A percentile compares a stretch with the other conserved stretches of the same genome.
phyloP scores from a whole-genome alignment of 2,113 vertebrate genomes.

The Machaerirhynchus nigripectus region DNA sequence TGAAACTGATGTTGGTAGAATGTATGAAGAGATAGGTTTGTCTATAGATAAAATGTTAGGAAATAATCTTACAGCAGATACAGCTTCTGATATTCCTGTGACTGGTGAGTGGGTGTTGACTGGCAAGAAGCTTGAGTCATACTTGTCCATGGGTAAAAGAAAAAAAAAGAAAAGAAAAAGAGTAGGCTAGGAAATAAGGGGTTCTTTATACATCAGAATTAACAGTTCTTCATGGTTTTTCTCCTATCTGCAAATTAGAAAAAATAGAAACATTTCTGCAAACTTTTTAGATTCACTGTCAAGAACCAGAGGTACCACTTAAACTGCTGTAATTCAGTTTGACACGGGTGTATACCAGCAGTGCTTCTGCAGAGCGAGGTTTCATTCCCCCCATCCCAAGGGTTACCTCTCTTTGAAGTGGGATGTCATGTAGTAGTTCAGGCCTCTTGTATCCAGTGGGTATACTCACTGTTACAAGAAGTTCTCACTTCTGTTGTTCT shows the following conservation, averaged over 20 bases:
- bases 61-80: constrained; percentile 12
- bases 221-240: neutral
- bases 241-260: neutral
- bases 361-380: neutral
- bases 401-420: neutral
- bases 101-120: constrained; percentile 53
- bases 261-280: neutral
- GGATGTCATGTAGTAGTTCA: neutral
- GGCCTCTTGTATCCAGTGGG: neutral
- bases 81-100: constrained; percentile 46
- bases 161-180: neutral
- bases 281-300: neutral
- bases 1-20: neutral
- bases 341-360: neutral
- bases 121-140: constrained; percentile 58
- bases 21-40: neutral
- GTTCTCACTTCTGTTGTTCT: neutral
- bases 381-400: neutral
- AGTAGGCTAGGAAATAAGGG: neutral
- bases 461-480: neutral
- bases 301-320: neutral
- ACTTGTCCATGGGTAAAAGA: neutral
- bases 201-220: neutral
- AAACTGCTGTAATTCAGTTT: neutral
- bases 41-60: constrained; percentile 9